Percentiles rank a stretch among this genome's conserved stretches.
Evolutionary conservation across 2,888 invertebrate species (phyloP).

Genomic region (Ptychoptera contaminata): DNA sequence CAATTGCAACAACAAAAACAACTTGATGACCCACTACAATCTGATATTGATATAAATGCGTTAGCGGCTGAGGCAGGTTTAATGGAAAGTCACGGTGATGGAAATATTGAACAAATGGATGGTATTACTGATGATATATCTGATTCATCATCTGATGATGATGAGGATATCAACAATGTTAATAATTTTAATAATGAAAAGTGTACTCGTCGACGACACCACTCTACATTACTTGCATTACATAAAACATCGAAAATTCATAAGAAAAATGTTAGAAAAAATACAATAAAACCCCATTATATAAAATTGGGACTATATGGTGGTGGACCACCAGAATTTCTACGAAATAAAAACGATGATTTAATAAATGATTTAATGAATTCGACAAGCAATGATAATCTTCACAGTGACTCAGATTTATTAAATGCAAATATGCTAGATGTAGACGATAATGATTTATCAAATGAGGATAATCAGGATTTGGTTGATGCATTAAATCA

Average conservation of each 20-base stretch:
- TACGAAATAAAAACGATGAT: not conserved
- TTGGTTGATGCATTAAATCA: not conserved
- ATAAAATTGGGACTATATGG: slow-evolving; percentile 16
- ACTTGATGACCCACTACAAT: slow-evolving; percentile 33
- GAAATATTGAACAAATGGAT: slow-evolving; percentile 24
- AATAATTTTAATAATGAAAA: slow-evolving; percentile 5
- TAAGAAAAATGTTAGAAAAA: not conserved
- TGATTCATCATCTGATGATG: slow-evolving; percentile 4
- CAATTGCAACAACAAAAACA: not conserved
- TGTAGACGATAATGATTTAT: slow-evolving; percentile 6
- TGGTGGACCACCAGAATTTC: slow-evolving; percentile 11
- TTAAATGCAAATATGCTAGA: not conserved
- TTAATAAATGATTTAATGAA: not conserved
- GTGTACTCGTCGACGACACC: not conserved
- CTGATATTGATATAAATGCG: slow-evolving; percentile 44
- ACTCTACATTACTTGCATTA: not conserved
- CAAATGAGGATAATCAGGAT: slow-evolving; percentile 8
- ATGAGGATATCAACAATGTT: slow-evolving; percentile 12
- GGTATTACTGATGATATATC: slow-evolving; percentile 13
- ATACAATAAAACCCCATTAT: slow-evolving; percentile 18
- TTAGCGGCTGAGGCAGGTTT: slow-evolving; percentile 45
- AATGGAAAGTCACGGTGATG: slow-evolving; percentile 24
- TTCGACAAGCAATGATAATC: not conserved
- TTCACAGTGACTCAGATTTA: slow-evolving; percentile 1
- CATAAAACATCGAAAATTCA: not conserved